Conservation (phyloP, 2,113 vertebrate species). For the Dendropsophus ebraccatus region DNA sequence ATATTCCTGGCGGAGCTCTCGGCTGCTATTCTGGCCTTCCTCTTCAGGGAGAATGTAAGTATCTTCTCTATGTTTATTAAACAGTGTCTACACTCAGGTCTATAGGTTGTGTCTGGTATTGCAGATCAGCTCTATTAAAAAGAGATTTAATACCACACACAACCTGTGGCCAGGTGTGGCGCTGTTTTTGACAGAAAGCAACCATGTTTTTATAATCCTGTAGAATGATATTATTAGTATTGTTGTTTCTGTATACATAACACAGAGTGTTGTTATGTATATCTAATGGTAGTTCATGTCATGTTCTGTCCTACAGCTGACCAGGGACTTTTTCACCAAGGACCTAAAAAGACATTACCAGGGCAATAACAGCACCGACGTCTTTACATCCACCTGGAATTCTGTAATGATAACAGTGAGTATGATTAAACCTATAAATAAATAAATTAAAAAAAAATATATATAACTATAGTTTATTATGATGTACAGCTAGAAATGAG, state of each 20-base stretch:
- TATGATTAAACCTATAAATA: too few species aligned
- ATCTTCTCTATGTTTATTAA: background rate
- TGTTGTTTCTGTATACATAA: too few species aligned
- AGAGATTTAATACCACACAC: too few species aligned
- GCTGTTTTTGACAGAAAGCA: background rate
- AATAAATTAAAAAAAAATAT: too few species aligned
- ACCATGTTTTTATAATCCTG: background rate
- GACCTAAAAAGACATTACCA: slow-evolving; percentile 88
- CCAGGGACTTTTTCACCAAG: slow-evolving; percentile 88
- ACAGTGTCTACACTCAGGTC: too few species aligned
- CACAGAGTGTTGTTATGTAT: background rate
- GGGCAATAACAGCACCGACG: slow-evolving; percentile 81
- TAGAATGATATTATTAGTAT: background rate
- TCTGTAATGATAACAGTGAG: slow-evolving; percentile 93
- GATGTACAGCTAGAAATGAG: background rate
- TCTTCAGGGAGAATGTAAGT: slow-evolving; percentile 93
- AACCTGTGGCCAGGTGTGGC: background rate
- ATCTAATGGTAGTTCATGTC: background rate
- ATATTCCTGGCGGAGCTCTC: slow-evolving; percentile 93
- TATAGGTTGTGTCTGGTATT: too few species aligned
- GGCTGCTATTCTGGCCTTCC: slow-evolving; percentile 90
- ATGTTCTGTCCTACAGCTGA: slow-evolving; percentile 75
- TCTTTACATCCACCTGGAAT: slow-evolving; percentile 91
- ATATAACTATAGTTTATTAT: too few species aligned
- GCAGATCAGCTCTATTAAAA: too few species aligned